Percentiles rank a stretch among this genome's conserved stretches.
Evolutionary conservation across 1,140 invertebrate species (phyloP).

Genomic region (Andricus grossulariae): DNA sequence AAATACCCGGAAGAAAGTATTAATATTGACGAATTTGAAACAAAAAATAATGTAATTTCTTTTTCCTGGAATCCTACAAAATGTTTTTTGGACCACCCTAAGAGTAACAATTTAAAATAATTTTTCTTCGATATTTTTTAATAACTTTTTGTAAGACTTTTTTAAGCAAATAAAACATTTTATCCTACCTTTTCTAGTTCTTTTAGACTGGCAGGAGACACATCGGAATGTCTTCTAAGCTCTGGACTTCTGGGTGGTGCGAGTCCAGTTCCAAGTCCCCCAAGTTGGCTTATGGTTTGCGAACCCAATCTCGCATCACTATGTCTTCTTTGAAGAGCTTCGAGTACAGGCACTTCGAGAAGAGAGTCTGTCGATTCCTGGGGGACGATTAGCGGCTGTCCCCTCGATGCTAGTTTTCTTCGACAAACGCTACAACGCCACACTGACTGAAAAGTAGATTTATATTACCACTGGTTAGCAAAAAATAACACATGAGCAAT

Average conservation of each 20-base stretch:
- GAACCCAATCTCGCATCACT: slow-evolving; percentile 85
- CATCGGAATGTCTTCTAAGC: slow-evolving; percentile 86
- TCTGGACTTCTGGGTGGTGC: slow-evolving; percentile 88
- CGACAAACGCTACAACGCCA: slow-evolving; percentile 89
- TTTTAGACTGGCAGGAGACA: slow-evolving; percentile 88
- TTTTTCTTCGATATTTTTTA: no score
- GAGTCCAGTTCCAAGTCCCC: slow-evolving; percentile 76
- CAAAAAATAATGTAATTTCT: no score
- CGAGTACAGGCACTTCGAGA: slow-evolving; percentile 85
- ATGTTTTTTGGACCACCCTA: no score
- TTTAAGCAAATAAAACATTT: slow-evolving; percentile 2
- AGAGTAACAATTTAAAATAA: no score
- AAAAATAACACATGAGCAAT: not conserved
- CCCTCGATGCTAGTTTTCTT: slow-evolving; percentile 85
- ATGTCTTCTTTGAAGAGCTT: slow-evolving; percentile 85
- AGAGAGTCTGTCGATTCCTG: slow-evolving; percentile 89
- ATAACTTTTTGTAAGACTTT: no score
- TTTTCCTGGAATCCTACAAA: no score
- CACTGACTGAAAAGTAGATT: slow-evolving; percentile 76
- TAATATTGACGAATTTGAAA: no score
- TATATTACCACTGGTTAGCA: not conserved
- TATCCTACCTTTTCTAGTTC: slow-evolving; percentile 87
- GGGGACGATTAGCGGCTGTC: slow-evolving; percentile 77
- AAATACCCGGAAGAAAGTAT: no score
- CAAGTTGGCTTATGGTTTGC: slow-evolving; percentile 69